Percentiles rank a stretch among this genome's conserved stretches.
Conservation (phyloP, 2,797 vertebrate genomes). For the Danio jaintianensis region DNA sequence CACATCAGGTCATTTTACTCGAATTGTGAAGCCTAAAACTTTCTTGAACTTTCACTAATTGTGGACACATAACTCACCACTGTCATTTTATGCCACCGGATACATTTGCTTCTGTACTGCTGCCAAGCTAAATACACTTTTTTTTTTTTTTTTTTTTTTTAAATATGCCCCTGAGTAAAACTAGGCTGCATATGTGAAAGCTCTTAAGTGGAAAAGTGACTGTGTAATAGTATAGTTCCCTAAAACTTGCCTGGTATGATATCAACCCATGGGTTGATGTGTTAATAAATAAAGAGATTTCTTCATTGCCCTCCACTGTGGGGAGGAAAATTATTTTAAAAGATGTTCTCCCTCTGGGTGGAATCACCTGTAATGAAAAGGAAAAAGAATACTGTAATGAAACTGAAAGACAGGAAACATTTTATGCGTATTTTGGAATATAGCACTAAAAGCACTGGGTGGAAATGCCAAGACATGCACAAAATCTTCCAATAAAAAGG, state of each 20-base stretch:
- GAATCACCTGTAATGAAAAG: conserved; percentile 84
- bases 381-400: conserved; percentile 2
- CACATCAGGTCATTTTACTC: too few species aligned
- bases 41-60: not conserved
- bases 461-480: too few species aligned
- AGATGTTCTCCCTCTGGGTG: conserved; percentile 91
- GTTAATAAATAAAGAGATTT: conserved; percentile 99
- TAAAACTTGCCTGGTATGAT: conserved; percentile 89
- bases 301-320: conserved; percentile 91
- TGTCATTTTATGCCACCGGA: not conserved
- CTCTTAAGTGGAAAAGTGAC: not conserved
- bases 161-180: not conserved
- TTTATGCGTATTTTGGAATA: too few species aligned
- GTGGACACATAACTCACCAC: not conserved
- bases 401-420: not conserved
- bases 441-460: too few species aligned
- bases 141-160: too few species aligned
- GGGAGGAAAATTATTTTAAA: conserved; percentile 98
- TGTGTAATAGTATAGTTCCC: too few species aligned
- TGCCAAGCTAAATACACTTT: conserved; percentile 12
- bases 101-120: not conserved
- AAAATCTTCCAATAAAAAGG: too few species aligned
- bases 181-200: not conserved
- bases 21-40: too few species aligned
- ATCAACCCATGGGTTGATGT: conserved; percentile 93